phyloP scores from a whole-genome alignment of 2,888 invertebrate genomes.

The Chouioia cunea region DNA sequence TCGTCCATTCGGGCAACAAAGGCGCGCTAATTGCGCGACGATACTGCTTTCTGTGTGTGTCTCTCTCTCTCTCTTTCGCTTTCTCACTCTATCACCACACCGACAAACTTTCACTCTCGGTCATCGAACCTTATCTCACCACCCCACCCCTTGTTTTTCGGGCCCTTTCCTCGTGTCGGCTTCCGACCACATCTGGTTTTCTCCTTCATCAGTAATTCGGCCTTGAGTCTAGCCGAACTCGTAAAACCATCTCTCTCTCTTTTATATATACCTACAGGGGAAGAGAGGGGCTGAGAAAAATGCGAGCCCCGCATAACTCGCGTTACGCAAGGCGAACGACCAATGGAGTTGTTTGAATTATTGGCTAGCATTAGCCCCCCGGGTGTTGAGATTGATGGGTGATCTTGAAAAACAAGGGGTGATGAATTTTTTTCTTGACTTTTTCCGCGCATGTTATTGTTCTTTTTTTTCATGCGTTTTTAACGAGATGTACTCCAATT shows the following conservation, averaged over 20 bases:
- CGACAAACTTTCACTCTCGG: too few relatives aligned
- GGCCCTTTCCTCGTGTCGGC: too few relatives aligned
- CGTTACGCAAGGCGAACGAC: neutral
- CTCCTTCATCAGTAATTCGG: too few relatives aligned
- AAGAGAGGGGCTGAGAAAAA: constrained; percentile 10
- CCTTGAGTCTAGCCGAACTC: constrained; percentile 2
- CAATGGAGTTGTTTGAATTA: constrained; percentile 11
- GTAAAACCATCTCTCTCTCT: constrained; percentile 40
- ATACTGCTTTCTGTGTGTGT: neutral
- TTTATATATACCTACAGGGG: constrained; percentile 32
- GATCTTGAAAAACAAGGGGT: neutral
- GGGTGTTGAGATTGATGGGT: neutral
- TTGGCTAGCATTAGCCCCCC: constrained; percentile 7
- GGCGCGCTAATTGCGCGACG: constrained; percentile 13
- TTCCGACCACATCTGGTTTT: too few relatives aligned
- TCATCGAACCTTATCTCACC: neutral
- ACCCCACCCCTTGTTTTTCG: constrained; percentile 26
- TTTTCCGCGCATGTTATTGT: neutral
- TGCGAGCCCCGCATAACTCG: constrained; percentile 7
- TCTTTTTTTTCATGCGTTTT: too few relatives aligned
- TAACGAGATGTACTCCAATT: neutral
- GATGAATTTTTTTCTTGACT: neutral
- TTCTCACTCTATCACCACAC: constrained; percentile 13
- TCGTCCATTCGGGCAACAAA: constrained; percentile 3
- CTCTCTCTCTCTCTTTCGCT: neutral